Evolutionary conservation across 1,140 invertebrate genomes (phyloP).

Genomic region (Zaprionus ornatus): DNA sequence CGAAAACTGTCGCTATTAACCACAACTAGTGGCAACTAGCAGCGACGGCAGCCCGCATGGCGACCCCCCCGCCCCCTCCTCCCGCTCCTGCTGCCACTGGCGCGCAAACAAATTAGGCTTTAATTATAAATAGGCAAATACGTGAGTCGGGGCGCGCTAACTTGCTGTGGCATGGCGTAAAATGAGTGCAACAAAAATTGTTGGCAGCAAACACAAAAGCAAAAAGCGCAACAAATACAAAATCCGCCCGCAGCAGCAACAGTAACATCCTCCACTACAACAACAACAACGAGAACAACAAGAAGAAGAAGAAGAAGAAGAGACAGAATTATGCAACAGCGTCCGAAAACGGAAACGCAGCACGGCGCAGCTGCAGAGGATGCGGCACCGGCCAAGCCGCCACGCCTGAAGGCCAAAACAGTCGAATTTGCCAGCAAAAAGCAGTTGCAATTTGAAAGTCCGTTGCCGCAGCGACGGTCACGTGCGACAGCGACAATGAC

Average conservation of each 20-base stretch:
- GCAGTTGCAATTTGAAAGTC: slow-evolving; percentile 77
- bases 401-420: slow-evolving; percentile 56
- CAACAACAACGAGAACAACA: neutral
- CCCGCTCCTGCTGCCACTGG: slow-evolving; percentile 11
- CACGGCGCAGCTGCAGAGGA: neutral
- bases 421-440: slow-evolving; percentile 53
- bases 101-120: slow-evolving; percentile 76
- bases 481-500: slow-evolving; percentile 37
- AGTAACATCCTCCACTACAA: neutral
- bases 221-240: slow-evolving; percentile 42
- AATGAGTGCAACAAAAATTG: slow-evolving; percentile 57
- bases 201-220: slow-evolving; percentile 40
- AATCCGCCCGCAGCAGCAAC: slow-evolving; percentile 40
- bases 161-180: slow-evolving; percentile 45
- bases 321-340: slow-evolving; percentile 54
- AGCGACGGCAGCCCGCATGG: slow-evolving; percentile 25
- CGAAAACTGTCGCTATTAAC: slow-evolving; percentile 71
- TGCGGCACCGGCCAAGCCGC: slow-evolving; percentile 64
- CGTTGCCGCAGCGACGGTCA: slow-evolving; percentile 61
- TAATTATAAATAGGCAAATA: slow-evolving; percentile 67
- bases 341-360: slow-evolving; percentile 52
- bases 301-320: neutral
- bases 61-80: neutral
- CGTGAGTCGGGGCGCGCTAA: neutral
- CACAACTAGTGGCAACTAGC: slow-evolving; percentile 55